Base-by-base conservation (phyloP, 2,888 invertebrate genomes). In the Agrenia bidenticulata region DNA sequence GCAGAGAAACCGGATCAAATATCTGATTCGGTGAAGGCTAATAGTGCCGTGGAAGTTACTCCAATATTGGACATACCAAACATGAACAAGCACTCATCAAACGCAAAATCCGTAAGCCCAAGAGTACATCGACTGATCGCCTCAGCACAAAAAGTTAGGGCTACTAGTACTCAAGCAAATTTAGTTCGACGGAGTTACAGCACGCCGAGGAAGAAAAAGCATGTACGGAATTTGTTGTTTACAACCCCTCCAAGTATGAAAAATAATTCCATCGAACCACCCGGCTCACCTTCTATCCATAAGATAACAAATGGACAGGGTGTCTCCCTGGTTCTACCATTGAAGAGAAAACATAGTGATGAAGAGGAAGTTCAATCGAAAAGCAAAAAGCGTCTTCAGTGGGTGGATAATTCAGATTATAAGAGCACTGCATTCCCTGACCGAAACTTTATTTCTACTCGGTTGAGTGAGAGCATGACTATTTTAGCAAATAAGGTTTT, bases 231-330 rank as follows among this genome's bases (percentile, higher is more conserved):
- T 64, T 57, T 75, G 4, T 57, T 66, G 9, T 75, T 75, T 45
- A 64, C 71, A 54, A 73, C 75, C n/a, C 75, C 75, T 7, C 75
- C 75, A 9, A 72, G 72, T 63, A 50, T 68, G 13, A 67, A 67
- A 45, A 23, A 37, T 26, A 49, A 19, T 15, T 7, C 49, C 13
- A 9, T 61, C 7, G 15, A 21, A 11, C 2, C 39, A 4, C 9
- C n/a, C n/a, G 5, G 5, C 15, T 19, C 45, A 5, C 45, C 19
- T 4, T 45, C 45, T 9, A 5, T 5, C 4, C 5, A 15, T 9
- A 45, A 13, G 15, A 11, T 15, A 7, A 51, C 23, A 4, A 51
- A 51, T 51, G 19, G 4, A 21, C 51, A 51, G 2, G 51, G 51
- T 5, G 24, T 23, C 21, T 51, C 51, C 15, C 23, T 24, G 11